Evolutionary conservation across 2,888 invertebrate species (phyloP).

Genomic region (Micoletzkya japonica): DNA sequence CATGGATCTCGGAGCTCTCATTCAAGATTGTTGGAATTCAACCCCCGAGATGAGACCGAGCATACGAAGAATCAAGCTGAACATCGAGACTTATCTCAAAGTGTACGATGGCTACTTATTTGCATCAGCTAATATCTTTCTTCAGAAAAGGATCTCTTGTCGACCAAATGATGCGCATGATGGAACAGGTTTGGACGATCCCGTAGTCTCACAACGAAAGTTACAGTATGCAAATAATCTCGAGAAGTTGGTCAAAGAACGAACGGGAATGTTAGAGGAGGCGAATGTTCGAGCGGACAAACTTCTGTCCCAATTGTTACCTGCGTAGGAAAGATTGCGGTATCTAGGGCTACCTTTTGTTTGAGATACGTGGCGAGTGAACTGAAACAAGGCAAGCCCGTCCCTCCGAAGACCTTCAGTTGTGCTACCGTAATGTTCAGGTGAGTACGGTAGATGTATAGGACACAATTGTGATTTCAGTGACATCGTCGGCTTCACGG

Average conservation of each 20-base stretch:
- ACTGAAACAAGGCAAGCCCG: constrained; percentile 57
- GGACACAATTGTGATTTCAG: constrained; percentile 27
- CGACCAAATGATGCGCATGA: constrained; percentile 61
- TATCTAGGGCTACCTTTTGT: neutral
- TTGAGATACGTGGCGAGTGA: constrained; percentile 56
- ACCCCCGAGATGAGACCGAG: constrained; percentile 53
- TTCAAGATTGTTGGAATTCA: constrained; percentile 51
- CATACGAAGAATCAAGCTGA: constrained; percentile 54
- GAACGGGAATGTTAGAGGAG: constrained; percentile 63
- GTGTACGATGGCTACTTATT: constrained; percentile 32
- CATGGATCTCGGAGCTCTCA: constrained; percentile 40
- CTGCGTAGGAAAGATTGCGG: constrained; percentile 30
- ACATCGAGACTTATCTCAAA: constrained; percentile 54
- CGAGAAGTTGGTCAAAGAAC: constrained; percentile 60
- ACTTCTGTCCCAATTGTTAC: constrained; percentile 56
- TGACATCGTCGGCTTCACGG: constrained; percentile 60
- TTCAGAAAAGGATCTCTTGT: constrained; percentile 59
- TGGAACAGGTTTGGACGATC: constrained; percentile 36
- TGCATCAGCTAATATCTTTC: neutral
- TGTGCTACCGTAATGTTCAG: constrained; percentile 57
- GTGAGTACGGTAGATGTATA: constrained; percentile 8
- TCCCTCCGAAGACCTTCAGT: constrained; percentile 57
- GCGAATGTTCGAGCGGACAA: constrained; percentile 59
- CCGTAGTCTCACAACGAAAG: neutral
- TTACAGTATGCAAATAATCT: constrained; percentile 62